Evolutionary conservation across 2,797 vertebrate species (phyloP), one percentile per base, ranked within the genome.

Genomic region (Hydrolagus colliei): DNA sequence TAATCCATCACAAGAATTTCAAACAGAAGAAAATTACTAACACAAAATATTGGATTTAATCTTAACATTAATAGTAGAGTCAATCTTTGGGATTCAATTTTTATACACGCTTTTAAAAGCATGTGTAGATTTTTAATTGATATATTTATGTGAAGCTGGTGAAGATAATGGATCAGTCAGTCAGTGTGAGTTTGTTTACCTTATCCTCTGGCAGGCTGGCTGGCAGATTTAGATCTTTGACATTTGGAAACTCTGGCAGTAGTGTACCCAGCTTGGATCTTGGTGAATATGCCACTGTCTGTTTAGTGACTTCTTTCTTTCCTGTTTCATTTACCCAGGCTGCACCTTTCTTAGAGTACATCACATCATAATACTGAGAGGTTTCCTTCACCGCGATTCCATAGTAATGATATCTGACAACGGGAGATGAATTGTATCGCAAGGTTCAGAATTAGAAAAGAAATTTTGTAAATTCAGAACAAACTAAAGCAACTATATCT

Each of bases 181-280:
- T 90, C 89, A 93, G 94, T 94, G 93, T 91, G 89, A 91, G 92
- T 88, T 85, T 89, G 90, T 92, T 96, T 97, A 99, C 98, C 98
- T 99, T 99, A 92, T 99, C 97, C 90, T 98, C 97, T 93, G 98
- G 95, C 94, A 99, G 94, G 92, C 95, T 98, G 93, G 97, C 92
- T 85, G 98, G 98, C 94, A 99, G 96, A 95, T 98, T 97, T 94
- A 99, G 94, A 93, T 99, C 98, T 96, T 99, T 99, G 96, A 99
- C 97, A 95, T 98, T 99, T 95, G 98, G 98, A 93, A 99, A 99
- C 92, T 98, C 98, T 93, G 98, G 98, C 95, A 99, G 94, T 88
- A 99, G 93, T 0, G 98, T 99, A 88, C 98, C 98, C 86, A 99
- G 97, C 90, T 99, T 99, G 96, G 98, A 99, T 89, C 98, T 96